These are phyloP conservation scores for Doris montereyensis DNA, from an alignment of 2,888 invertebrate species.

Conservation along the genomic window DNA sequence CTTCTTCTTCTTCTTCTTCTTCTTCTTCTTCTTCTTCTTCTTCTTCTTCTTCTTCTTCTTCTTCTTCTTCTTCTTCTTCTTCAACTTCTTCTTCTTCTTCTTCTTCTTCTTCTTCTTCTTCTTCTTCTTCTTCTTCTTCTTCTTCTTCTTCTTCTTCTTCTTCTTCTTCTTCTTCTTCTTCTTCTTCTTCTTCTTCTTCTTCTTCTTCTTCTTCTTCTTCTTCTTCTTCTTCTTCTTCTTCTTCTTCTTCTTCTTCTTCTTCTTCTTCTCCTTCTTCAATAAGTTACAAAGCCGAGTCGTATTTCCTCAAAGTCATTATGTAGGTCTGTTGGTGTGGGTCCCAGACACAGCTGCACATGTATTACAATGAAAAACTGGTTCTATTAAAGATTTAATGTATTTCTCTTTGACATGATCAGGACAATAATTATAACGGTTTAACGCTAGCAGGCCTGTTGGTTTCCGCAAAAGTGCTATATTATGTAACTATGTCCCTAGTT, in stretches of 20 bases:
- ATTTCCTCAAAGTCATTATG: no score
- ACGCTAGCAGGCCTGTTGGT: no score
- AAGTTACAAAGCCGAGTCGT: no score
- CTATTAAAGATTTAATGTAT: no score
- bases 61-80: conserved; percentile 3
- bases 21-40: not conserved
- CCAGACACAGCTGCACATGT: no score
- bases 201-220: conserved; percentile 24
- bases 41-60: not conserved
- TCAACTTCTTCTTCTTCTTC: not conserved
- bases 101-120: conserved; percentile 18
- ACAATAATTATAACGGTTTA: no score
- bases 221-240: conserved; percentile 25
- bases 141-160: conserved; percentile 31
- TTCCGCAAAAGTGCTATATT: no score
- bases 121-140: conserved; percentile 31
- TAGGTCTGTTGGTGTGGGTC: no score
- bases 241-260: conserved; percentile 13
- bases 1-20: conserved; percentile 5
- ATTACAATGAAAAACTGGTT: no score
- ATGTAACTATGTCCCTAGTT: no score
- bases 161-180: conserved; percentile 32
- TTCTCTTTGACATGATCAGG: no score
- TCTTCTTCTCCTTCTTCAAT: not conserved
- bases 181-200: conserved; percentile 26